Conservation (phyloP, 1,140 invertebrate species). For the Vanessa atalanta region DNA sequence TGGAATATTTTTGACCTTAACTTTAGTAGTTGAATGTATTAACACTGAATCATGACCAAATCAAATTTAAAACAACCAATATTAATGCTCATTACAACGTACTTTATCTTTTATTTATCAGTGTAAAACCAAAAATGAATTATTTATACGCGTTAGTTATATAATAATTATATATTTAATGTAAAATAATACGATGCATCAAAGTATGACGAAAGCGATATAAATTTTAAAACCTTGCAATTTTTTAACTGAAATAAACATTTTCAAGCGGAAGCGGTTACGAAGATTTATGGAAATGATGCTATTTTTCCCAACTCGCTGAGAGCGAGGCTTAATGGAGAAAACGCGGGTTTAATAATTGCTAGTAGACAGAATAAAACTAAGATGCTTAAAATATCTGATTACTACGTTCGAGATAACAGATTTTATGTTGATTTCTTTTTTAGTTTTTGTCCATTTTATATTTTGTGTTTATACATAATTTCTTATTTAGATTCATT, state of each 20-base stretch:
- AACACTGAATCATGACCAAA: too few relatives aligned
- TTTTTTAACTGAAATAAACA: slow-evolving; percentile 38
- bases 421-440: neutral
- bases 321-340: slow-evolving; percentile 34
- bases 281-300: slow-evolving; percentile 39
- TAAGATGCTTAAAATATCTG: slow-evolving; percentile 21
- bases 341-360: slow-evolving; percentile 36
- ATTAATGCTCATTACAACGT: too few relatives aligned
- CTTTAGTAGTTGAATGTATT: too few relatives aligned
- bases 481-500: too few relatives aligned
- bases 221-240: slow-evolving; percentile 28
- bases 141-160: too few relatives aligned
- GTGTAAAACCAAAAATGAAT: too few relatives aligned
- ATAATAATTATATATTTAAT: too few relatives aligned
- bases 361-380: slow-evolving; percentile 30
- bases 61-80: too few relatives aligned
- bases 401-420: neutral
- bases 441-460: neutral
- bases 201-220: slow-evolving; percentile 15
- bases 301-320: slow-evolving; percentile 33
- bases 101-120: too few relatives aligned
- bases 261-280: slow-evolving; percentile 36
- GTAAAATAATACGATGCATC: neutral
- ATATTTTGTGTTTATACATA: neutral
- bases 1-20: too few relatives aligned